A percentile compares a stretch with the other conserved stretches of the same genome.
These are phyloP conservation scores for Psix sp. DNA, from an alignment of 1,140 invertebrate genomes.

Conservation along the genomic window DNA sequence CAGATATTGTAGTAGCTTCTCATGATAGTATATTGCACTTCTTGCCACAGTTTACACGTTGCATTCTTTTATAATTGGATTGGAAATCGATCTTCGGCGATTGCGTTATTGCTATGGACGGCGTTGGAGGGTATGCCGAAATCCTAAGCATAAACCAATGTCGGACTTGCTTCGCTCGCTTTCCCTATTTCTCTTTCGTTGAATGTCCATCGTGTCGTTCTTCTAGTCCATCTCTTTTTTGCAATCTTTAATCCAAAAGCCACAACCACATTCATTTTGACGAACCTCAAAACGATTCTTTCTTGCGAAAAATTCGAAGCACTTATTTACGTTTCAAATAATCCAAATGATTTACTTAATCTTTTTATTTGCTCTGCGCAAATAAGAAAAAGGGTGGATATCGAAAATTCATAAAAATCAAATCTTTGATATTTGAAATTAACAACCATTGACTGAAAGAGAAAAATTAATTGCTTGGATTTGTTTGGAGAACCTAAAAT, in stretches of 20 bases:
- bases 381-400: no score
- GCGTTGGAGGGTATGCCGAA: slow-evolving; percentile 39
- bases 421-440: no score
- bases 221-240: slow-evolving; percentile 32
- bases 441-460: no score
- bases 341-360: no score
- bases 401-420: no score
- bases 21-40: slow-evolving; percentile 75
- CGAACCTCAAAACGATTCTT: no score
- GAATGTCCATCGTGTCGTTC: slow-evolving; percentile 41
- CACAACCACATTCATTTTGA: slow-evolving; percentile 24
- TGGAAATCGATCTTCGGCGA: slow-evolving; percentile 71
- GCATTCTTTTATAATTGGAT: slow-evolving; percentile 74
- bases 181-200: slow-evolving; percentile 34
- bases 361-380: no score
- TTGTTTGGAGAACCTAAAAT: no score
- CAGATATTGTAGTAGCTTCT: slow-evolving; percentile 61
- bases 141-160: slow-evolving; percentile 52
- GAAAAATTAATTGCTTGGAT: no score
- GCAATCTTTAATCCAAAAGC: slow-evolving; percentile 62
- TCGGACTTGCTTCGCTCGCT: slow-evolving; percentile 1
- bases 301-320: no score
- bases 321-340: no score
- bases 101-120: slow-evolving; percentile 68
- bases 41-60: slow-evolving; percentile 70